Evolutionary conservation across 2,888 invertebrate genomes (phyloP).

Genomic region (Megastigmus dorsalis): DNA sequence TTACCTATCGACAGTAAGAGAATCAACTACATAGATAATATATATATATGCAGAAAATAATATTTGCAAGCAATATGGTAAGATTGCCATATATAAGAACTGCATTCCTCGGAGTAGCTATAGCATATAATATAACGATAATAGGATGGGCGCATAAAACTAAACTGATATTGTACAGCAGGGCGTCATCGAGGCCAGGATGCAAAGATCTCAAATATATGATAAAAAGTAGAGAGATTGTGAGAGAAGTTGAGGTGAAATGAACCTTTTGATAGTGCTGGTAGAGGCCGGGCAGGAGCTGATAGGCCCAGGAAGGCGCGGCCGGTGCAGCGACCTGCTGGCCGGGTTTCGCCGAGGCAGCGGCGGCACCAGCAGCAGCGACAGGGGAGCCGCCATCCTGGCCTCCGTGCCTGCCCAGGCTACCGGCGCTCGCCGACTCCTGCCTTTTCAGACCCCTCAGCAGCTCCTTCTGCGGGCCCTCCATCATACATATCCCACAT

Average conservation of each 20-base stretch:
- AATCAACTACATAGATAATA: no score
- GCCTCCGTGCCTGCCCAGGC: conserved; percentile 55
- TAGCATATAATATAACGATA: background rate
- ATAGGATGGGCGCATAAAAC: background rate
- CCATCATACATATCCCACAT: conserved; percentile 71
- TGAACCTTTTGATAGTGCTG: conserved; percentile 89
- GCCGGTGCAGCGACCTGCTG: conserved; percentile 68
- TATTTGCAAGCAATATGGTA: no score
- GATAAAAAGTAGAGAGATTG: no score
- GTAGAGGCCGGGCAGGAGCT: conserved; percentile 89
- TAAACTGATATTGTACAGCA: no score
- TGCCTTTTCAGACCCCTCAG: conserved; percentile 68
- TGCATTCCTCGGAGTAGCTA: no score
- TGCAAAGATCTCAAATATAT: no score
- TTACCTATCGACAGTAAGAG: no score
- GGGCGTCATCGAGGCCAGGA: no score
- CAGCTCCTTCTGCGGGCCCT: conserved; percentile 71
- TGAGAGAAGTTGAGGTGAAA: background rate
- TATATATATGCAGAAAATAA: no score
- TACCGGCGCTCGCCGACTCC: conserved; percentile 53
- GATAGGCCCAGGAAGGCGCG: conserved; percentile 86
- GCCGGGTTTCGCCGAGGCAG: conserved; percentile 55
- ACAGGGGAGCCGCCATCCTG: conserved; percentile 49
- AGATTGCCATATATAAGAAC: no score
- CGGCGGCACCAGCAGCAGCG: conserved; percentile 54